Evolutionary conservation across 2,113 vertebrate species (phyloP).

Genomic region (Raja brachyura): DNA sequence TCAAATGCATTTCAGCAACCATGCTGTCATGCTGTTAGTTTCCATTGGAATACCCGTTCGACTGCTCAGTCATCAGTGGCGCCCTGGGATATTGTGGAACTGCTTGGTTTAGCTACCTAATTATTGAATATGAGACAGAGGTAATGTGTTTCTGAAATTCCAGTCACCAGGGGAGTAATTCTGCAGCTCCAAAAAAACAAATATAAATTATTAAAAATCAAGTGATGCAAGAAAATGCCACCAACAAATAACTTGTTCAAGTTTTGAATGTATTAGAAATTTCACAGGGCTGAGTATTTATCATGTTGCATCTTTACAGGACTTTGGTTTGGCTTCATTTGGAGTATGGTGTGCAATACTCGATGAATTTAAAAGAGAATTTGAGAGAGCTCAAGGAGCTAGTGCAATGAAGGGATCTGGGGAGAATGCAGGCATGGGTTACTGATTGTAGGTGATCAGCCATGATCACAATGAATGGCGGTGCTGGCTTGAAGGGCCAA

Average conservation of each 20-base stretch:
- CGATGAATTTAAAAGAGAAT: too few relatives aligned
- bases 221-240: background rate
- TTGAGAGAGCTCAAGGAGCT: too few relatives aligned
- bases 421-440: too few relatives aligned
- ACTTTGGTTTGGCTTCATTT: too few relatives aligned
- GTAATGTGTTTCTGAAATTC: background rate
- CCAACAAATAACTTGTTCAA: background rate
- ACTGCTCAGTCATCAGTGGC: background rate
- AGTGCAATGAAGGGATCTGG: too few relatives aligned
- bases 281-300: background rate
- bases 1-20: background rate
- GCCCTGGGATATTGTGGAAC: background rate
- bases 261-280: background rate
- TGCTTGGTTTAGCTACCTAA: background rate
- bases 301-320: too few relatives aligned
- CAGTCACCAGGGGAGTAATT: background rate
- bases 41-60: background rate
- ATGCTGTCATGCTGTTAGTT: background rate
- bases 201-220: background rate
- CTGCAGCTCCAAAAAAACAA: background rate
- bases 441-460: too few relatives aligned
- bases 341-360: too few relatives aligned
- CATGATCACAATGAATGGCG: too few relatives aligned
- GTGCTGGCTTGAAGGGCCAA: too few relatives aligned
- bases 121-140: background rate